A percentile compares a stretch with the other conserved stretches of the same genome.
Conservation (phyloP, 2,113 vertebrate species). For the Verasper variegatus region DNA sequence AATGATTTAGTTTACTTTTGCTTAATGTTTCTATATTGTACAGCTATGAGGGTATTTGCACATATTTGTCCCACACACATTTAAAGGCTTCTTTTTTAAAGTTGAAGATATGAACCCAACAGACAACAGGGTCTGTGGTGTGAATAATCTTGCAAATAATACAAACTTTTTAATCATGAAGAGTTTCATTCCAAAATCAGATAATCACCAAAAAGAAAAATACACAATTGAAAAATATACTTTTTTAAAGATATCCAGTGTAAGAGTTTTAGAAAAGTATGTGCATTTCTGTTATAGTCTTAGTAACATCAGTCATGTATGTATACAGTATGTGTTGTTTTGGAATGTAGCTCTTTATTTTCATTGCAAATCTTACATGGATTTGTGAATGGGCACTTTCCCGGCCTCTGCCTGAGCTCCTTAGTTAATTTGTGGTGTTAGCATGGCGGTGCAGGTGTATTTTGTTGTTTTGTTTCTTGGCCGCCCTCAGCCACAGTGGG, state of each 20-base stretch:
- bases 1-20: background rate
- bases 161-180: background rate
- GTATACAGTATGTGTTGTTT: conserved; percentile 13
- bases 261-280: background rate
- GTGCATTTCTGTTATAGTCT: background rate
- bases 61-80: conserved; percentile 19
- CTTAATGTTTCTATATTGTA: conserved; percentile 20
- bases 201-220: background rate
- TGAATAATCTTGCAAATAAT: too few species aligned
- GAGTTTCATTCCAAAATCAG: conserved; percentile 12
- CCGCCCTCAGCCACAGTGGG: conserved; percentile 46
- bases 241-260: background rate
- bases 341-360: conserved; percentile 19
- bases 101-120: background rate
- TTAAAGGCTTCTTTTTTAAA: conserved; percentile 3
- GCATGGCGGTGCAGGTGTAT: conserved; percentile 33
- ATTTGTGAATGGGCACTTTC: conserved; percentile 29
- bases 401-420: conserved; percentile 24
- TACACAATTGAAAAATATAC: background rate
- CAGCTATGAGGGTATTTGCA: conserved; percentile 52
- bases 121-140: background rate
- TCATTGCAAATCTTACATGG: background rate
- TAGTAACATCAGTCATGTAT: background rate
- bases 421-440: conserved; percentile 46
- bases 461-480: conserved; percentile 8